Evolutionary conservation across 35 echinoderm and acorn worm genomes (phyloP).

Genomic region (Lytechinus variegatus): DNA sequence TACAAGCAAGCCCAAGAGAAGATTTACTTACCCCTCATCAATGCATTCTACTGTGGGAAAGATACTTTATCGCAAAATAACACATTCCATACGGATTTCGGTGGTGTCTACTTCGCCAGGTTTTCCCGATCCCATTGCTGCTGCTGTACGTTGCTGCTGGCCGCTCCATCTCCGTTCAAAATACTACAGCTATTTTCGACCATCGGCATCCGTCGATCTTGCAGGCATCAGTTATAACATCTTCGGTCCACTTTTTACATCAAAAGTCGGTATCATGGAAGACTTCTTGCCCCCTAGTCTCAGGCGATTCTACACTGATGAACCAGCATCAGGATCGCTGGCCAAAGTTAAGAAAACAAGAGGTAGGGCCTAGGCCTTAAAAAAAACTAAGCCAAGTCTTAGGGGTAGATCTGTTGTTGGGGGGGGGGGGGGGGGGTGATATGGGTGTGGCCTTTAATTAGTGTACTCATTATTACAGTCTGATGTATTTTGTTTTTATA

Average conservation of each 20-base stretch:
- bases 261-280: constrained; percentile 2
- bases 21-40: not conserved
- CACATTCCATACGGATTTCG: not conserved
- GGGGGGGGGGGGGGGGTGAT: too few species aligned
- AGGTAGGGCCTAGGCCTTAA: not conserved
- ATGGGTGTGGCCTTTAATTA: too few species aligned
- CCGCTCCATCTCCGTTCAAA: not conserved
- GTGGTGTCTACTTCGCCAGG: not conserved
- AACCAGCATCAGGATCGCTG: not conserved
- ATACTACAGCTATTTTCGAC: not conserved
- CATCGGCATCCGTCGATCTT: not conserved
- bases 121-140: too few species aligned
- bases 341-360: constrained; percentile 41
- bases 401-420: not conserved
- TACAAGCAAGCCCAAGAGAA: not conserved
- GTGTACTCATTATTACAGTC: too few species aligned
- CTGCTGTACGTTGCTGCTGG: not conserved
- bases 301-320: not conserved
- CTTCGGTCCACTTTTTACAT: not conserved
- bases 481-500: too few species aligned
- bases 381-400: not conserved
- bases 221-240: not conserved
- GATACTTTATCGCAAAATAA: not conserved
- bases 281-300: constrained; percentile 33
- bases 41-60: not conserved